Evolutionary conservation across 2,113 vertebrate species (phyloP), one percentile per base, ranked within the genome.

Genomic region (Castor canadensis): DNA sequence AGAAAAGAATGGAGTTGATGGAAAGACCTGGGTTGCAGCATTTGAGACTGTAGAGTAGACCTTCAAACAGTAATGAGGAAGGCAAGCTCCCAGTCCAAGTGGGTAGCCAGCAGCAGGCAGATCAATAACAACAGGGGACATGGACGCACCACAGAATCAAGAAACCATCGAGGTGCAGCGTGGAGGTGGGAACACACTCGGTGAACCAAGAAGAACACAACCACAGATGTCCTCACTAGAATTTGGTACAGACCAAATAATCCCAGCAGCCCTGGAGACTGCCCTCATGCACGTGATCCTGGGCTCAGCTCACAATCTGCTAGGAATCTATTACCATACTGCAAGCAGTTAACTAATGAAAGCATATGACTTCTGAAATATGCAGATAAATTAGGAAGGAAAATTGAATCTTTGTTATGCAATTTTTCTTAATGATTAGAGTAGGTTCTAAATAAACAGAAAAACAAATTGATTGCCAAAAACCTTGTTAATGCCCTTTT

Each of bases 341-440:
- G 19, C 28, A 75, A 72, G 85, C 60, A 49, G 47, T 67, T 79
- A 85, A 93, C 87, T 71, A 89, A 49, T 79, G 49, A 73, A 96
- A 83, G n/a, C 1, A 4, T 71, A 47, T 60, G 92, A 64, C 79
- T 95, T 95, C 91, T 95, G 88, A 95, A 93, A 93, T 75, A 69
- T 43, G 30, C 52, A 96, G 82, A 73, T 91, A 64, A 96, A 94
- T 91, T 91, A 94, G 93, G n/a, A 49, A 47, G 85, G 84, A 95
- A 95, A 95, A 92, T 69, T 86, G 66, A 92, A 85, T 88, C 87
- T 96, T 94, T 93, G 94, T 92, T 92, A 64, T 35, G 9, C 76
- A 60, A 93, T 86, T 96, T 95, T 94, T 93, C 85, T 89, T 97
- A 95, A 96, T 94, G 79, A 97, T 95, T 96, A 90, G 67, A 96